phyloP scores from a whole-genome alignment of 2,888 invertebrate species.

The Drosophila kuntzei region DNA sequence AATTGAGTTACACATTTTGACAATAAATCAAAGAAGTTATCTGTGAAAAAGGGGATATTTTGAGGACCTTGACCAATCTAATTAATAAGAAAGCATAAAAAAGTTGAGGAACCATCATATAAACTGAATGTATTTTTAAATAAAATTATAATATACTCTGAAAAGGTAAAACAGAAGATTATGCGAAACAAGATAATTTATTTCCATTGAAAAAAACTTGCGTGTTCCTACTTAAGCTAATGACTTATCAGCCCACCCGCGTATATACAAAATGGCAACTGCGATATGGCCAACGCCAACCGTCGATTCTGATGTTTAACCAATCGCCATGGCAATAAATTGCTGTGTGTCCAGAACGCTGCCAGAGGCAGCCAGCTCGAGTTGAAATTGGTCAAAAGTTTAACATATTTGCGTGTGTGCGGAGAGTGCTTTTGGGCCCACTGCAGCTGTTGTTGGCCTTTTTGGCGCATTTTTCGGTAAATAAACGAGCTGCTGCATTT shows the following conservation, averaged over 20 bases:
- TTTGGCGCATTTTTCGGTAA: conserved; percentile 73
- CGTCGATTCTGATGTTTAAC: conserved; percentile 36
- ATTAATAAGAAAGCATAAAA: too few relatives aligned
- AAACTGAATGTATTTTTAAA: too few relatives aligned
- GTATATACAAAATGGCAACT: conserved; percentile 17
- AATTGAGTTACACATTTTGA: too few relatives aligned
- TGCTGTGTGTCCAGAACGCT: conserved; percentile 63
- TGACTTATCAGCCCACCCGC: not conserved
- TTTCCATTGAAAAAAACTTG: not conserved
- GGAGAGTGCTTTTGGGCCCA: conserved; percentile 23
- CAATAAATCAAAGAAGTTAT: too few relatives aligned
- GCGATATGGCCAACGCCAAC: conserved; percentile 27
- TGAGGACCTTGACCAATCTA: too few relatives aligned
- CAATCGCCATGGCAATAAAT: conserved; percentile 81
- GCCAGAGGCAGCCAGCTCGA: conserved; percentile 64
- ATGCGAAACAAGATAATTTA: not conserved
- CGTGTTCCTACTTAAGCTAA: too few relatives aligned
- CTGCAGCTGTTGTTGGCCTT: conserved; percentile 51
- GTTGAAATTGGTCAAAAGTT: conserved; percentile 82
- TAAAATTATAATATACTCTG: too few relatives aligned
- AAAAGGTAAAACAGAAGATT: too few relatives aligned
- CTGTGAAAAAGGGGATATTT: too few relatives aligned
- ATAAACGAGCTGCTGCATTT: conserved; percentile 60
- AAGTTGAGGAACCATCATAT: too few relatives aligned
- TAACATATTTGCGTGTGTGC: conserved; percentile 79